Conservation (phyloP, 2,113 vertebrate species). For the Ailuropoda melanoleuca region DNA sequence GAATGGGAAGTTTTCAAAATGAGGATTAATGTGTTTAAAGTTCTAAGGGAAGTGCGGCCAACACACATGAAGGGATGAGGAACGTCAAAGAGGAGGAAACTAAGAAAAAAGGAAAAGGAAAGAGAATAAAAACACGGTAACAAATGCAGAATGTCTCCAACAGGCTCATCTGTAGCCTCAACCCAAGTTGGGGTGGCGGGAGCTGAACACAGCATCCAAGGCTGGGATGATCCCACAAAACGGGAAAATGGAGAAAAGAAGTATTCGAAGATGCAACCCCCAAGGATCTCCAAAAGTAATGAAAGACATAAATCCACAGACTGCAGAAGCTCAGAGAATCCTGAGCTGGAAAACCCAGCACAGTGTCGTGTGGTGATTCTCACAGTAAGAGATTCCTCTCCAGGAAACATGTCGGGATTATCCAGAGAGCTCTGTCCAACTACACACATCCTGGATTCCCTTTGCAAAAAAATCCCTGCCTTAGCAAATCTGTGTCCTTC, state of each 20-base stretch:
- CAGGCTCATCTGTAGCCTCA: no score
- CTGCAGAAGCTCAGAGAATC: neutral
- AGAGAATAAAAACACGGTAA: neutral
- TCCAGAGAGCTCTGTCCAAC: neutral
- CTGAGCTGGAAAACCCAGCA: neutral
- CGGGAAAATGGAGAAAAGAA: neutral
- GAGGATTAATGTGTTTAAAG: neutral
- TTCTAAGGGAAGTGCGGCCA: neutral
- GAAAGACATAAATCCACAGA: neutral
- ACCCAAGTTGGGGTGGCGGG: no score
- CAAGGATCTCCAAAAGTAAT: neutral
- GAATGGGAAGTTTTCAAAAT: neutral
- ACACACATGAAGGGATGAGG: neutral
- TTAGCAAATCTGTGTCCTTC: neutral
- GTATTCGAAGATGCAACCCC: neutral
- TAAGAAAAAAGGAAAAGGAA: no score
- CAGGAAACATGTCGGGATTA: neutral
- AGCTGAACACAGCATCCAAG: neutral
- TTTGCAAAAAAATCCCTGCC: neutral
- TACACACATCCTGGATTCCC: neutral
- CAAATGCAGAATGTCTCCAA: neutral
- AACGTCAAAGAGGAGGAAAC: neutral
- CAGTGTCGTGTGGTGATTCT: neutral
- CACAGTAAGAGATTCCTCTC: neutral
- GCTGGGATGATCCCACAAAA: neutral